A percentile compares a stretch with the other conserved stretches of the same genome.
Conservation (phyloP, 2,888 invertebrate genomes). For the Cerceris rybyensis region DNA sequence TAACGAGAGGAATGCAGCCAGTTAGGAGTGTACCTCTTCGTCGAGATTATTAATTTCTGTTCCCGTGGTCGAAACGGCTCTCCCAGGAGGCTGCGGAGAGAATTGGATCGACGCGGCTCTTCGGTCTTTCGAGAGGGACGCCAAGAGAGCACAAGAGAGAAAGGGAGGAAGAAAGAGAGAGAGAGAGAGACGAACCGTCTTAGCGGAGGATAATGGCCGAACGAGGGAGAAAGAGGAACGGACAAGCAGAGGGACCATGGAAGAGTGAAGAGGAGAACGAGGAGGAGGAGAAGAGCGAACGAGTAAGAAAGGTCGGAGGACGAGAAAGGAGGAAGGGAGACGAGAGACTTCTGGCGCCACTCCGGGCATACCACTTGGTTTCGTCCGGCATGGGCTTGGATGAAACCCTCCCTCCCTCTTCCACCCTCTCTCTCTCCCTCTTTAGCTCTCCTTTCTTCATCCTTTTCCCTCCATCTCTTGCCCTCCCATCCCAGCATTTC, state of each 20-base stretch:
- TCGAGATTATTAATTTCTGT: constrained; percentile 65
- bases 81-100: constrained; percentile 62
- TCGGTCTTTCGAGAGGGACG: constrained; percentile 49
- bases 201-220: constrained; percentile 15
- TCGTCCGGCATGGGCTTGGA: constrained; percentile 58
- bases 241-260: background rate
- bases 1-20: constrained; percentile 66
- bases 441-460: constrained; percentile 10
- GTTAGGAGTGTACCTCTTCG: constrained; percentile 59
- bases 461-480: constrained; percentile 12
- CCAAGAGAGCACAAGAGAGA: constrained; percentile 45
- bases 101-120: constrained; percentile 64
- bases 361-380: constrained; percentile 67
- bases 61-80: constrained; percentile 62
- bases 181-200: constrained; percentile 7
- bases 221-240: constrained; percentile 31
- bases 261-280: constrained; percentile 32
- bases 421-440: constrained; percentile 32
- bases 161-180: constrained; percentile 22
- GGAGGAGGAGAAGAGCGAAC: constrained; percentile 10
- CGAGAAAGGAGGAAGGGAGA: constrained; percentile 51
- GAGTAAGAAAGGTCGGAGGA: constrained; percentile 43
- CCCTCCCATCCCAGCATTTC: constrained; percentile 47
- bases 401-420: constrained; percentile 35
- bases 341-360: constrained; percentile 70